Conservation (phyloP, 1,140 invertebrate species). For the Arctopsyche grandis region DNA sequence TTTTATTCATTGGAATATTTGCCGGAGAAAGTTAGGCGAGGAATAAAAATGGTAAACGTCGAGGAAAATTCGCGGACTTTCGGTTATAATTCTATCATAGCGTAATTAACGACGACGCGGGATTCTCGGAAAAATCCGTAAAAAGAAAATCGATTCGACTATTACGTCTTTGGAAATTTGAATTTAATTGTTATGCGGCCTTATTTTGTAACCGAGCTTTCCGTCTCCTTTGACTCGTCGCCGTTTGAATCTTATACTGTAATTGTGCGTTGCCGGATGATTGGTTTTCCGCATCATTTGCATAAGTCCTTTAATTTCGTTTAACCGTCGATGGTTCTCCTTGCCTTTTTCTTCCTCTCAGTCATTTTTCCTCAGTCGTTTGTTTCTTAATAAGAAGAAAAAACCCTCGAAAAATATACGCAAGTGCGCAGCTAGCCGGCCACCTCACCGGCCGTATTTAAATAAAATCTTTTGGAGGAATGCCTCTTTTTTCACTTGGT, state of each 20-base stretch:
- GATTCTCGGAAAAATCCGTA: neutral
- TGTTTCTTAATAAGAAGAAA: neutral
- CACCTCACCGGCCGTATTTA: neutral
- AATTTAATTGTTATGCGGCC: neutral
- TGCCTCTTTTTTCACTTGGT: neutral
- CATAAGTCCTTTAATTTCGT: slow-evolving; percentile 7
- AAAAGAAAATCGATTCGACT: neutral
- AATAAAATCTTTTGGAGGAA: neutral
- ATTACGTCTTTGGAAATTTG: neutral
- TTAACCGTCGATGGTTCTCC: neutral
- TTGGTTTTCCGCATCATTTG: slow-evolving; percentile 10
- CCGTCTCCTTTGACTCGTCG: neutral
- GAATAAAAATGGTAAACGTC: too few relatives aligned
- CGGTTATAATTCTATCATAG: too few relatives aligned
- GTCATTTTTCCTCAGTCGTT: neutral
- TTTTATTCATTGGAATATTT: too few relatives aligned
- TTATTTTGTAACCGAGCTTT: neutral
- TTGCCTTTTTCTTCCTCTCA: neutral
- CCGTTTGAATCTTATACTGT: neutral
- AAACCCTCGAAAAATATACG: neutral
- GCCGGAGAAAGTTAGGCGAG: too few relatives aligned
- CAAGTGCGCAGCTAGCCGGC: neutral
- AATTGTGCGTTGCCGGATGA: neutral
- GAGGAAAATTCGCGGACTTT: too few relatives aligned
- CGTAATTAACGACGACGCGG: neutral